Evolutionary conservation across 2,797 vertebrate genomes (phyloP).

Genomic region (Gobionotothen gibberifrons): DNA sequence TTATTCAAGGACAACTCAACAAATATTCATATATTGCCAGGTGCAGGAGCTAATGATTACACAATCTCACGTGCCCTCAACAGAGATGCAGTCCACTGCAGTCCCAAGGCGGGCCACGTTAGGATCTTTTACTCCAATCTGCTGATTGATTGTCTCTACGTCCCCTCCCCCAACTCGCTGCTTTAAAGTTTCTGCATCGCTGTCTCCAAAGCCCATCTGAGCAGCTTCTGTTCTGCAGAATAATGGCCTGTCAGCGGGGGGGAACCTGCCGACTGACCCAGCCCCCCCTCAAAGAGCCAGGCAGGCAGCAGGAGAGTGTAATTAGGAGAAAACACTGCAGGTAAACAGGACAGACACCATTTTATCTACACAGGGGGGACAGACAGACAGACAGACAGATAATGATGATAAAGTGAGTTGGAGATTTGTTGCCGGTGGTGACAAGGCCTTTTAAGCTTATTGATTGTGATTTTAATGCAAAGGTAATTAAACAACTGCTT

Average conservation of each 20-base stretch:
- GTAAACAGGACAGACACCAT: constrained; percentile 19
- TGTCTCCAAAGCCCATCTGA: constrained; percentile 57
- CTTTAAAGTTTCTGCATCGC: constrained; percentile 77
- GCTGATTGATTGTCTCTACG: constrained; percentile 78
- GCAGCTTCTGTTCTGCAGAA: constrained; percentile 55
- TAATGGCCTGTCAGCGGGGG: constrained; percentile 79
- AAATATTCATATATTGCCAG: too few species aligned
- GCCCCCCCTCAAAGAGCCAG: constrained; percentile 60
- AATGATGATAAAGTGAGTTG: constrained; percentile 66
- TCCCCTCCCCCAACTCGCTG: constrained; percentile 29
- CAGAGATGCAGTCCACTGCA: constrained; percentile 53
- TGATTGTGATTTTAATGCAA: constrained; percentile 80
- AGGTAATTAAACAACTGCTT: constrained; percentile 83
- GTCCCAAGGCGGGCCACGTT: constrained; percentile 52
- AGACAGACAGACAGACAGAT: constrained; percentile 57
- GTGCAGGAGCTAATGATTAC: too few species aligned
- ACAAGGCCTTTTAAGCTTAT: constrained; percentile 73
- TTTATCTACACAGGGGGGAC: constrained; percentile 44
- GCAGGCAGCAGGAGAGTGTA: constrained; percentile 46
- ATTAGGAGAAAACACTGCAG: constrained; percentile 25
- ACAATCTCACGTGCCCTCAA: too few species aligned
- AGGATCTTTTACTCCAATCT: constrained; percentile 80
- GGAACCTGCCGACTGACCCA: constrained; percentile 76
- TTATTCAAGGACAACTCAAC: too few species aligned
- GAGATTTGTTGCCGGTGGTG: constrained; percentile 75